Evolutionary conservation across 2,888 invertebrate genomes (phyloP).

Genomic region (Hanleya hanleyi): DNA sequence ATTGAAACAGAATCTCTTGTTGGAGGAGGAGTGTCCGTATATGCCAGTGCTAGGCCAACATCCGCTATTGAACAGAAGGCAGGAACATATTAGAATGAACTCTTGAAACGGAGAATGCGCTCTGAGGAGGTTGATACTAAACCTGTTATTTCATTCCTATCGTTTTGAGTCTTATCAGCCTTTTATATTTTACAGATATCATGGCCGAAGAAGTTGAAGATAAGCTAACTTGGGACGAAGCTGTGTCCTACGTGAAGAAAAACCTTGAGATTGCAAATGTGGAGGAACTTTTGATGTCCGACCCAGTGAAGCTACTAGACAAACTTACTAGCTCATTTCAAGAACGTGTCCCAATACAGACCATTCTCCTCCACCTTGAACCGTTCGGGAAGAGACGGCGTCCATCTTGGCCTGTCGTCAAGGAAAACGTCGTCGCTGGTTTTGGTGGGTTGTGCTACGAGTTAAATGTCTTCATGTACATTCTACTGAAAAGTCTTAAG

Average conservation of each 20-base stretch:
- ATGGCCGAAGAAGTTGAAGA: too few species aligned
- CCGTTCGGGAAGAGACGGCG: slow-evolving; percentile 21
- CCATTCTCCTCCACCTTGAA: slow-evolving; percentile 28
- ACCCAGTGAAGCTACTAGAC: slow-evolving; percentile 24
- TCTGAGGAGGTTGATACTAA: too few species aligned
- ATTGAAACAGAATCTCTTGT: too few species aligned
- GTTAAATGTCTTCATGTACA: slow-evolving; percentile 35
- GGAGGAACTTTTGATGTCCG: slow-evolving; percentile 15
- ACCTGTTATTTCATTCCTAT: too few species aligned
- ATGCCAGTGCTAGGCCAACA: too few species aligned
- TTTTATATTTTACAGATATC: too few species aligned
- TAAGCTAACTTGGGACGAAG: too few species aligned
- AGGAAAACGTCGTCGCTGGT: slow-evolving; percentile 24
- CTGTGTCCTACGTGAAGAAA: slow-evolving; percentile 23
- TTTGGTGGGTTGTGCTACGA: slow-evolving; percentile 43
- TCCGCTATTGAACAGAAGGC: too few species aligned
- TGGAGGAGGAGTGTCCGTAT: too few species aligned
- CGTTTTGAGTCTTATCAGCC: too few species aligned
- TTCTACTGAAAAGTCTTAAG: slow-evolving; percentile 31
- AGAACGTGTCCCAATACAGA: slow-evolving; percentile 36
- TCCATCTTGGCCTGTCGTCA: slow-evolving; percentile 35
- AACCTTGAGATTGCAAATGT: slow-evolving; percentile 19
- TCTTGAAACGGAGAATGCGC: too few species aligned
- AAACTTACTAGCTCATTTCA: slow-evolving; percentile 22
- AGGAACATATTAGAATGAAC: too few species aligned